phyloP scores from a whole-genome alignment of 2,113 vertebrate genomes.

The Peromyscus maniculatus region DNA sequence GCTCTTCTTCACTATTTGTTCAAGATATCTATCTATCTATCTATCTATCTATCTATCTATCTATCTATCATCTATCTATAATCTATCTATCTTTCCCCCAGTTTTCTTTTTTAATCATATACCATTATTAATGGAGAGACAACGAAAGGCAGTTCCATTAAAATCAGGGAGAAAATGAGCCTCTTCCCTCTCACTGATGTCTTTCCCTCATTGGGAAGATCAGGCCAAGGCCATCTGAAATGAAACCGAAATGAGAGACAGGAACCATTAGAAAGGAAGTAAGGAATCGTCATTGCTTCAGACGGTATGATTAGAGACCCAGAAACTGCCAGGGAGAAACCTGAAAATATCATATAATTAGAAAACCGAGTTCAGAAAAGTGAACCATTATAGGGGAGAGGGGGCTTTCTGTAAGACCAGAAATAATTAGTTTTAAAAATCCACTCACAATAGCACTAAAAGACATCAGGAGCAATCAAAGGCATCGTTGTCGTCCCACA shows the following conservation, averaged over 20 bases:
- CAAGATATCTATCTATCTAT: neutral
- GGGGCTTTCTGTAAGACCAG: neutral
- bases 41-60: too few species aligned
- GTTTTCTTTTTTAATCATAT: slow-evolving; percentile 38
- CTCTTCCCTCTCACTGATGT: neutral
- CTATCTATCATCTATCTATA: too few species aligned
- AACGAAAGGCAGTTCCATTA: slow-evolving; percentile 47
- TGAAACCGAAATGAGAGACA: slow-evolving; percentile 66
- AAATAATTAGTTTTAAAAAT: slow-evolving; percentile 55
- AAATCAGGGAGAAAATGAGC: slow-evolving; percentile 66
- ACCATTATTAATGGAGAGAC: slow-evolving; percentile 23
- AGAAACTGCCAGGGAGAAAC: slow-evolving; percentile 57
- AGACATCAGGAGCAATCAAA: slow-evolving; percentile 59
- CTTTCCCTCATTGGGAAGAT: slow-evolving; percentile 38
- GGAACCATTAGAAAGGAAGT: slow-evolving; percentile 57
- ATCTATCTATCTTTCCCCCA: neutral
- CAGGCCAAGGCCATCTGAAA: slow-evolving; percentile 33
- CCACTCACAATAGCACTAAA: slow-evolving; percentile 42
- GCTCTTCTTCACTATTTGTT: slow-evolving; percentile 33
- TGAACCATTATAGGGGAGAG: neutral
- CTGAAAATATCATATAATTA: slow-evolving; percentile 65
- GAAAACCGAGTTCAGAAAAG: slow-evolving; percentile 60
- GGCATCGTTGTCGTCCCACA: neutral
- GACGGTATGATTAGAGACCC: slow-evolving; percentile 23
- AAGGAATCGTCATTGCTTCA: slow-evolving; percentile 40